phyloP scores from a whole-genome alignment of 2,113 vertebrate species.

The Albula glossodonta region DNA sequence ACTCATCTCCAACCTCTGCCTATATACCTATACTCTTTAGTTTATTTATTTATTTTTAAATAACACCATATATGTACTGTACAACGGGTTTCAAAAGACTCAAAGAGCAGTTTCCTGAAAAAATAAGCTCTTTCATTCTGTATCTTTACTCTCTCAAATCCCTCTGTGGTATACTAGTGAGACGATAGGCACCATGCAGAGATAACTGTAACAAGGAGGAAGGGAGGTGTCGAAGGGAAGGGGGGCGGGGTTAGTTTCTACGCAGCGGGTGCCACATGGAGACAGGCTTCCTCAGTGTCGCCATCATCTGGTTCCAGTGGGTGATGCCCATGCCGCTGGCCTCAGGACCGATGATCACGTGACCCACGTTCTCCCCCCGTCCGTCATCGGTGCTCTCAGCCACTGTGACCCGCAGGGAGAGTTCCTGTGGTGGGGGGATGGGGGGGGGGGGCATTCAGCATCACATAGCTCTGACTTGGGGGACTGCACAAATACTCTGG shows the following conservation, averaged over 20 bases:
- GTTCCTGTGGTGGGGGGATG: slow-evolving; percentile 71
- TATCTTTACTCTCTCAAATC: slow-evolving; percentile 33
- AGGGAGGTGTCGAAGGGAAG: slow-evolving; percentile 5
- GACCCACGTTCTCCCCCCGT: slow-evolving; percentile 86
- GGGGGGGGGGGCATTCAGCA: not conserved
- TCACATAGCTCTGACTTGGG: not conserved
- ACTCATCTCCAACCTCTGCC: slow-evolving; percentile 21
- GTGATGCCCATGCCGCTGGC: slow-evolving; percentile 93
- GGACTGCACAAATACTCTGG: not conserved
- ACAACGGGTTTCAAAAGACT: slow-evolving; percentile 48
- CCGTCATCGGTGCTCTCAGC: slow-evolving; percentile 88
- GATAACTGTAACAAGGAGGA: slow-evolving; percentile 23
- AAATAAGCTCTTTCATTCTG: slow-evolving; percentile 42
- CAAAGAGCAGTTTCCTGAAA: slow-evolving; percentile 57
- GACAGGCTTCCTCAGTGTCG: slow-evolving; percentile 90
- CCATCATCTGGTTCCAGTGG: slow-evolving; percentile 99
- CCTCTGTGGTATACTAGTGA: slow-evolving; percentile 47
- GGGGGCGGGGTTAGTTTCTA: slow-evolving; percentile 70
- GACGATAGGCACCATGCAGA: slow-evolving; percentile 69
- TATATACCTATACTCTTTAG: slow-evolving; percentile 22
- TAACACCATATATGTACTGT: slow-evolving; percentile 27
- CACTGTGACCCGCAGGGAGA: slow-evolving; percentile 91
- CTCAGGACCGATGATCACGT: slow-evolving; percentile 90
- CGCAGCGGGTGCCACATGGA: slow-evolving; percentile 97
- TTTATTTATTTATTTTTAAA: not conserved